These are phyloP conservation scores for Tachycineta bicolor DNA, from an alignment of 2,113 vertebrate species.

Conservation along the genomic window DNA sequence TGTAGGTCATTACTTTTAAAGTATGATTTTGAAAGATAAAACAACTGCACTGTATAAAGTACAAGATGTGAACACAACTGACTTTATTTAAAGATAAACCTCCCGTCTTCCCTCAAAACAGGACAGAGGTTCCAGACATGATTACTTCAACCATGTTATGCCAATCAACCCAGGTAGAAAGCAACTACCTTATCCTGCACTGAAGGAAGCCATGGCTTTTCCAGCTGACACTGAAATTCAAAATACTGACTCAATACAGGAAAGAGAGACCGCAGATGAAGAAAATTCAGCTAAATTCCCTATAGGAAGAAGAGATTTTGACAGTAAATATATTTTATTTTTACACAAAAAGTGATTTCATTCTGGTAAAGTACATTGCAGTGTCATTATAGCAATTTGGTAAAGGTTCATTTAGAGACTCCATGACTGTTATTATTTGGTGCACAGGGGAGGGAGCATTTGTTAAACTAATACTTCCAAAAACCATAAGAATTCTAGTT, in stretches of 20 bases:
- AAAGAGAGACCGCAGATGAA: constrained; percentile 76
- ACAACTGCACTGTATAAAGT: not conserved
- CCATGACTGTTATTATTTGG: not conserved
- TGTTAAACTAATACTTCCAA: not conserved
- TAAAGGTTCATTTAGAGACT: not conserved
- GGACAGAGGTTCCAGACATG: constrained; percentile 65
- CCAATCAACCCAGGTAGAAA: constrained; percentile 59
- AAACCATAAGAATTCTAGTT: not conserved
- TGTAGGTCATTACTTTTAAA: not conserved
- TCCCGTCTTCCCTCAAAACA: constrained; percentile 48
- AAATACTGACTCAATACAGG: constrained; percentile 73
- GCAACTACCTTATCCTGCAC: constrained; percentile 67
- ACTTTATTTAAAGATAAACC: not conserved
- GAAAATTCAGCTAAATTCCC: constrained; percentile 79
- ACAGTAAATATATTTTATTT: constrained; percentile 79
- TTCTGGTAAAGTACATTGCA: not conserved
- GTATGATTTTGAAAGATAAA: not conserved
- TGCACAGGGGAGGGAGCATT: not conserved
- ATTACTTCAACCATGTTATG: constrained; percentile 61
- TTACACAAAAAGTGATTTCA: not conserved
- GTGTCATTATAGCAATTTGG: not conserved
- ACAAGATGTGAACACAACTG: not conserved
- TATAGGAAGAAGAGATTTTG: constrained; percentile 83
- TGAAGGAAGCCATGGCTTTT: constrained; percentile 69
- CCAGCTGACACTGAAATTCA: constrained; percentile 70